Percentiles rank a stretch among this genome's conserved stretches.
These are phyloP conservation scores for Entomobrya proxima DNA, from an alignment of 2,888 invertebrate species.

Conservation along the genomic window DNA sequence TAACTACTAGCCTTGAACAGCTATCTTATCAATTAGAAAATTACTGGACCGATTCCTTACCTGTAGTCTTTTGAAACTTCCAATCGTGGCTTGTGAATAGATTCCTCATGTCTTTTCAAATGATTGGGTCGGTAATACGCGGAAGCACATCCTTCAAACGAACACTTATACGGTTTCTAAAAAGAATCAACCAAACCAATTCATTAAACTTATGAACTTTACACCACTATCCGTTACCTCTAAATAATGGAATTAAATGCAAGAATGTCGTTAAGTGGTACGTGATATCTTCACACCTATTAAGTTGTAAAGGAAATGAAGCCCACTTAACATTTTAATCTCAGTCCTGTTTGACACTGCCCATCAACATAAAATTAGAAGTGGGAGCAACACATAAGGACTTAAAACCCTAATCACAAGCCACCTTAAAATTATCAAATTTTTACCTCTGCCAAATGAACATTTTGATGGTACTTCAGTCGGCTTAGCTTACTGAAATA, in stretches of 20 bases:
- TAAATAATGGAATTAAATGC: neutral
- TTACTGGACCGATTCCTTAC: neutral
- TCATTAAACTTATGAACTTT: neutral
- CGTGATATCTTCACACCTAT: neutral
- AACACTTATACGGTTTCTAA: constrained; percentile 70
- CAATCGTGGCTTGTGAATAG: constrained; percentile 21
- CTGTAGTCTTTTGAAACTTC: neutral
- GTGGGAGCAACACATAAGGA: constrained; percentile 64
- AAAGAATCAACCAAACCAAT: neutral
- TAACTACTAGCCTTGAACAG: neutral
- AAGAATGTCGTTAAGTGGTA: constrained; percentile 4
- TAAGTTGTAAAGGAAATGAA: neutral
- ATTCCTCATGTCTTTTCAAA: constrained; percentile 68
- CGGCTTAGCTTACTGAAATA: constrained; percentile 58
- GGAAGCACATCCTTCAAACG: constrained; percentile 64
- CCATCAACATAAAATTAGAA: constrained; percentile 50
- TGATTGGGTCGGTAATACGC: constrained; percentile 68
- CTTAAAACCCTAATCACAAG: constrained; percentile 1
- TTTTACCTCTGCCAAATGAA: constrained; percentile 64
- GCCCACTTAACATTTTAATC: constrained; percentile 19
- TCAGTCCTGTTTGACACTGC: constrained; percentile 64
- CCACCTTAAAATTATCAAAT: neutral
- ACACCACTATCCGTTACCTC: neutral
- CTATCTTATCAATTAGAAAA: neutral
- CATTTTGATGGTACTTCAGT: constrained; percentile 63